Base-by-base conservation (phyloP, 2,113 vertebrate species). In the Trichomycterus rosablanca region DNA sequence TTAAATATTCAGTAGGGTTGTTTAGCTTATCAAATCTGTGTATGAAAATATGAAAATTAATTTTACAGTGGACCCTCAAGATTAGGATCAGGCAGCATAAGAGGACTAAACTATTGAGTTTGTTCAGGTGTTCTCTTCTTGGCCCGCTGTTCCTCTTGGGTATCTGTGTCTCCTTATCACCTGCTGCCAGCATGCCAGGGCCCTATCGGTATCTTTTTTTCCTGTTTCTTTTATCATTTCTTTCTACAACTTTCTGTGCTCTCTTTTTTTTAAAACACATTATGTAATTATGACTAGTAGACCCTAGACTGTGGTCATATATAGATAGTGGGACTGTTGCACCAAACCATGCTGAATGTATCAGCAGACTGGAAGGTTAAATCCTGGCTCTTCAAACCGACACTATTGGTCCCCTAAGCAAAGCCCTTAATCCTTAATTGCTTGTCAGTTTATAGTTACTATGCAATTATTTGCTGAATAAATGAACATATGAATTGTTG, bases 1-100 rank as follows among this genome's bases (percentile, higher is more conserved):
- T 49, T 72, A 30, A 57, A 59, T 59, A 55, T 73, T 66, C 16
- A 44, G 24, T 19, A 48, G 32, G 10, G 63, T 59, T 52, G 52
- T 52, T 56, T 15, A 23, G 59, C 46, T 45, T 66, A 50, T 72
- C 50, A 63, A 34, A 62, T 54, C 44, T 63, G 57, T 44, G 30
- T 59, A 37, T 28, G 51, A 40, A 16, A 59, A 66, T 51, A 37
- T 28, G 51, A 40, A 16, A 59, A 66, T 51, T 5, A 45, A 59
- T 55, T 58, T 35, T 43, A 57, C 62, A 66, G 40, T 14, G 12
- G 37, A 24, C 37, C n/a, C 59, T 19, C 5, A 45, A 63, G 30
- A 58, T 54, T 37, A 11, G 30, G 24, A 54, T 45, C 15, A 11
- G 40, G 42, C 40, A 42, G 46, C 30, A 37, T 11, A 23, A 49